Base-by-base conservation (phyloP, 2,113 vertebrate genomes). In the Lepus americanus region DNA sequence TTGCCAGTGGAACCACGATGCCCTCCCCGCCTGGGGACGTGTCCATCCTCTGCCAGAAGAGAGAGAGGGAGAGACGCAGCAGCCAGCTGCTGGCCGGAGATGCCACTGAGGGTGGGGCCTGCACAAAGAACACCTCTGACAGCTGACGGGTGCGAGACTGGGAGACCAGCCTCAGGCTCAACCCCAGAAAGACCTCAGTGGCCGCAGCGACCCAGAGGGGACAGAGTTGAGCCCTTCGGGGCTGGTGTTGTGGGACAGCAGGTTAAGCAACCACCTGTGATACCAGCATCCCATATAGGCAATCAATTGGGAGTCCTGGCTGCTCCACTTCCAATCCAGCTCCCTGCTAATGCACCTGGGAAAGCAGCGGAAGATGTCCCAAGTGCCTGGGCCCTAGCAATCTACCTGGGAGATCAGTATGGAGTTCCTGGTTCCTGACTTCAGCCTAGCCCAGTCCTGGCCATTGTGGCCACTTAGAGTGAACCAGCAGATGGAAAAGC, bases 41-140 rank as follows among this genome's bases (percentile, higher is more conserved):
- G 78, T 33, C 44, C 9, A 44, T 23, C 76, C 67, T 70, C 31
- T 10, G 86, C 29, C 49, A 78, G 59, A 77, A 63, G 59, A 64
- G 63, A 66, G 6, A 78, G 49, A 76, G 7, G 51, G 61, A 63
- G n/a, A 53, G 7, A 86, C 33, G 61, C 13, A 64, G 78, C n/a
- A 77, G 64, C 17, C 69, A 91, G 93, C 49, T 77, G n/a, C 81
- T 51, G 72, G 53, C 72, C 16, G 36, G 95, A 90, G 61, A 92
- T 0, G 1, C 29, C 49, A 20, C 87, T 17, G 63, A 92, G 44
- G 44, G 44, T 44, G 73, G 22, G 59, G 64, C 39, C 87, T 82
- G 36, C 0, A 5, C 53, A 88, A 84, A 82, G 25, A 51, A 36
- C 36, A 19, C 17, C 4, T 17, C 55, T 3, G 8, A 36, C 17